phyloP scores from a whole-genome alignment of 1,140 invertebrate species.

The Procambarus virginalis region DNA sequence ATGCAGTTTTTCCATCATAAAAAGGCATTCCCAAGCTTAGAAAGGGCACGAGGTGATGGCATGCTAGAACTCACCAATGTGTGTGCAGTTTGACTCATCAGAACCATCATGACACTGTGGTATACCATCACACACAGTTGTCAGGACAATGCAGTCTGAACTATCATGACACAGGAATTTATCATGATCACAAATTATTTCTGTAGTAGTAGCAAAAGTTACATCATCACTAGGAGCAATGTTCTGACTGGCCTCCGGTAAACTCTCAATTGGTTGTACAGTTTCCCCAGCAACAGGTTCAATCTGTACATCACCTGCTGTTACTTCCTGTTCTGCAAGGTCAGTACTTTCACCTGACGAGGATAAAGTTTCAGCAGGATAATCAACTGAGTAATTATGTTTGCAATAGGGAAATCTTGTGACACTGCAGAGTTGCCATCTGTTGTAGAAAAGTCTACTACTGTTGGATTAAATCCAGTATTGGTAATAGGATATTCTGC shows the following conservation, averaged over 20 bases:
- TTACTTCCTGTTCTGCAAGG: background rate
- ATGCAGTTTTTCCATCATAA: background rate
- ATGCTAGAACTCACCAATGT: constrained; percentile 73
- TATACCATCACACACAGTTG: constrained; percentile 81
- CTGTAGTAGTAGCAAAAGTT: constrained; percentile 53
- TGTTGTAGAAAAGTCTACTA: background rate
- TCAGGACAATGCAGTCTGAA: constrained; percentile 78
- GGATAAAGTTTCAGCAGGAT: constrained; percentile 4
- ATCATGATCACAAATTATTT: constrained; percentile 76
- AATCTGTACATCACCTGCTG: background rate
- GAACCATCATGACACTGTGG: constrained; percentile 80
- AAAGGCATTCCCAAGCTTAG: background rate
- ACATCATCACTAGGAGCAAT: background rate
- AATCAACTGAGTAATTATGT: background rate
- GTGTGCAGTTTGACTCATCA: constrained; percentile 80
- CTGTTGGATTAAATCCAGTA: background rate
- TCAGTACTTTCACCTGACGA: background rate
- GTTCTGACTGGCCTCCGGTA: background rate
- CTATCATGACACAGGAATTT: constrained; percentile 81
- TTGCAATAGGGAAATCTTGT: background rate
- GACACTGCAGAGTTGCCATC: background rate
- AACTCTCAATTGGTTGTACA: background rate
- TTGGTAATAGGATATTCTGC: background rate
- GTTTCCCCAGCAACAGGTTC: background rate
- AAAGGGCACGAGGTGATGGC: constrained; percentile 70